Base-by-base conservation (phyloP, 2,888 invertebrate genomes). In the Andrena flavipes region DNA sequence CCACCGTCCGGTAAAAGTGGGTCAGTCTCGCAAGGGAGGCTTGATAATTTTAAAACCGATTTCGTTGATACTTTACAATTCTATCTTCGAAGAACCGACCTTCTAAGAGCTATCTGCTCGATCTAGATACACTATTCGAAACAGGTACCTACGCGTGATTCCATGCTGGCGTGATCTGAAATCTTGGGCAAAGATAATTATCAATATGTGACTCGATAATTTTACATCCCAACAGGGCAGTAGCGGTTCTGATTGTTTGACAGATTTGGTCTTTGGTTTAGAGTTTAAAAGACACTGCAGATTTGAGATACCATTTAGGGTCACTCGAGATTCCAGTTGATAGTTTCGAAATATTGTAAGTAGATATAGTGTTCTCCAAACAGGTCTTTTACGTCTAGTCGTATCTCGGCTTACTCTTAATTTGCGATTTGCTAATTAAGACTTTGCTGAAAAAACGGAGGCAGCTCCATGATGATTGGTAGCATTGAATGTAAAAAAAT, bases 1-100 rank as follows among this genome's bases (percentile, higher is more conserved):
- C n/a, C 51, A 6, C 23, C 26, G 82, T 68, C 62, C n/a, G 81
- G 88, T 87, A 91, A 89, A 90, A 91, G 90, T 89, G 87, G 89
- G 88, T 87, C 89, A 86, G 74, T 69, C 78, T 67, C 73, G 56
- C 67, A 64, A 83, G 73, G 49, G 70, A 77, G 67, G 82, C 63
- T 73, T 33, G 62, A 67, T 62, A 64, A 75, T 54, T 48, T 71
- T 30, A 16, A 51, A 80, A 80, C 60, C 33, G 70, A 80, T 70
- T 70, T 80, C 35, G 8, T 16, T 13, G 49, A 42, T 70, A 30
- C 20, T 29, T 48, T 33, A 10, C 42, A 13, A 62, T 33, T 26
- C 51, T 7, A n/a, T 5, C 16, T 5, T 2, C 51, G 30, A 10
- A 8, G 33, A 59, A 30, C 4, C 23, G 73, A 48, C 6, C 13